These are phyloP conservation scores for Musca vetustissima DNA, from an alignment of 1,140 invertebrate genomes.

Conservation along the genomic window DNA sequence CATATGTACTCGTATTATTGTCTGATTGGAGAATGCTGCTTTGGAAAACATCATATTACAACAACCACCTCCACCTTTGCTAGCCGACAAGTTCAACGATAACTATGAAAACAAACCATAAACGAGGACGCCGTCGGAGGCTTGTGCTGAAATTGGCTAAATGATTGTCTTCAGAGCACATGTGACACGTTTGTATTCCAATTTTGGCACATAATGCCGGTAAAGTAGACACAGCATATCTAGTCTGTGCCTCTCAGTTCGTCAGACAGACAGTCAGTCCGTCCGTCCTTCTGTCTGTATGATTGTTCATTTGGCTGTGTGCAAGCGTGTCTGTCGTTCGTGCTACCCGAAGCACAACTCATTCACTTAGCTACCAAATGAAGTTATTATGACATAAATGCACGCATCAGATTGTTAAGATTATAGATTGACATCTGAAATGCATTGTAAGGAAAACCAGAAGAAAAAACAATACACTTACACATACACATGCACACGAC, in stretches of 20 bases:
- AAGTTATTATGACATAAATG: slow-evolving; percentile 55
- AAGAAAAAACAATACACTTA: background rate
- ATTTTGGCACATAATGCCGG: slow-evolving; percentile 24
- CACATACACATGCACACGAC: background rate
- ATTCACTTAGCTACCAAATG: slow-evolving; percentile 39
- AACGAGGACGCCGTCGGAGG: background rate
- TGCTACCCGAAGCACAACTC: background rate
- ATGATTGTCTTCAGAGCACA: slow-evolving; percentile 14
- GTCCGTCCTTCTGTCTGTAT: slow-evolving; percentile 2
- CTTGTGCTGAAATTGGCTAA: slow-evolving; percentile 17
- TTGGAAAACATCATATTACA: no score
- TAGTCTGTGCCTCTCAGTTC: no score
- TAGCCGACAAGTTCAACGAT: no score
- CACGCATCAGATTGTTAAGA: slow-evolving; percentile 42
- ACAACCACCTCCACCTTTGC: no score
- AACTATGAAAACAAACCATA: background rate
- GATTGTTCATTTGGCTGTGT: background rate
- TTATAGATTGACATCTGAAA: slow-evolving; percentile 22
- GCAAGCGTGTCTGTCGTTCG: background rate
- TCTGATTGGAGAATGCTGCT: no score
- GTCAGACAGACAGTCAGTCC: background rate
- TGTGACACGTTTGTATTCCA: slow-evolving; percentile 25
- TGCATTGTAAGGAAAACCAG: background rate
- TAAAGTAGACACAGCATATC: background rate
- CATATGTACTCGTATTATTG: no score